phyloP scores from a whole-genome alignment of 2,888 invertebrate genomes.

The Orthosia gothica region DNA sequence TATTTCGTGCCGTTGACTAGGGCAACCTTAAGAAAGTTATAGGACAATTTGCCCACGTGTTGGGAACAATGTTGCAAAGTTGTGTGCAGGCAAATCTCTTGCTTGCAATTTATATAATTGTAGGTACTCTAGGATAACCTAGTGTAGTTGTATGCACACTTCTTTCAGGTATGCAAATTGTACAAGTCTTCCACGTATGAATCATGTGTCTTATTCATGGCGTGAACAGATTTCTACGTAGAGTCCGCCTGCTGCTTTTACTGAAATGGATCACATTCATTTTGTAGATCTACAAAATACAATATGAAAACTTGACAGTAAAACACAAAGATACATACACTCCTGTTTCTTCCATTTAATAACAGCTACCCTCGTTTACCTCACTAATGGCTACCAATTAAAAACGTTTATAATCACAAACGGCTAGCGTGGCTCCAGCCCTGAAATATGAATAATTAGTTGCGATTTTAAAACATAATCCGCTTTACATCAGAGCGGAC shows the following conservation, averaged over 20 bases:
- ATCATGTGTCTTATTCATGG: constrained; percentile 15
- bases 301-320: neutral
- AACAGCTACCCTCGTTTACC: constrained; percentile 5
- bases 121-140: too few species aligned
- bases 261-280: neutral
- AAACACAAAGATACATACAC: constrained; percentile 1
- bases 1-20: too few species aligned
- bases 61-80: constrained; percentile 10
- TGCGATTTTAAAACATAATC: constrained; percentile 21
- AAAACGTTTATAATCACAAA: constrained; percentile 22
- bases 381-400: constrained; percentile 25
- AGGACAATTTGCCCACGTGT: too few species aligned
- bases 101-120: too few species aligned
- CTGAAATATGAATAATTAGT: constrained; percentile 25
- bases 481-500: neutral
- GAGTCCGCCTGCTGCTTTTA: constrained; percentile 6
- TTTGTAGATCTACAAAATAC: neutral
- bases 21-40: constrained; percentile 38
- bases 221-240: constrained; percentile 5
- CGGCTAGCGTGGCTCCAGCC: neutral
- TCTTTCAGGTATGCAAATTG: constrained; percentile 16
- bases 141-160: constrained; percentile 3
- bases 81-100: constrained; percentile 12
- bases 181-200: neutral
- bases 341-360: neutral